phyloP scores from a whole-genome alignment of 2,797 vertebrate genomes.

The Cygnus olor region DNA sequence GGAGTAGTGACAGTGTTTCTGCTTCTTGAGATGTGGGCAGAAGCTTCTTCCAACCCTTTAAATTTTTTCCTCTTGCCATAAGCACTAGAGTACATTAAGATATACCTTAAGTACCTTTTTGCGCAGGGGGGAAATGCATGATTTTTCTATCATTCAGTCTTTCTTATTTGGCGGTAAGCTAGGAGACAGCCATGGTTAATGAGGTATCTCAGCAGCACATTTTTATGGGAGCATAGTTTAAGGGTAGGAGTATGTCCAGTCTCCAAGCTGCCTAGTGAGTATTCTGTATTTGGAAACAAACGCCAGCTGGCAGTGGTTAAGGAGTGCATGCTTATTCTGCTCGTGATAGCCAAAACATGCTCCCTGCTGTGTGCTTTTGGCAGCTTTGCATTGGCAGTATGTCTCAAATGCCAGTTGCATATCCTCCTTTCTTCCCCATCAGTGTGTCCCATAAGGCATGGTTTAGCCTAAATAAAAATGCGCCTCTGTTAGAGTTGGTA shows the following conservation, averaged over 20 bases:
- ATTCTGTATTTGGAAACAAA: constrained; percentile 44
- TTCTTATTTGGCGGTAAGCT: constrained; percentile 19
- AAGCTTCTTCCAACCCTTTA: background rate
- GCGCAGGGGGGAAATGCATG: background rate
- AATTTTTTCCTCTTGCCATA: background rate
- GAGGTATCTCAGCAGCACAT: background rate
- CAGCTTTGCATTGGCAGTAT: constrained; percentile 51
- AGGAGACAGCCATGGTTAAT: constrained; percentile 11
- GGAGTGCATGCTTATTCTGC: constrained; percentile 57
- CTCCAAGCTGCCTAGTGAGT: constrained; percentile 53
- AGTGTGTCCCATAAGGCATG: constrained; percentile 28
- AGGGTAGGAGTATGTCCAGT: constrained; percentile 56
- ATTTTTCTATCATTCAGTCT: constrained; percentile 5
- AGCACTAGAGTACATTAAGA: background rate
- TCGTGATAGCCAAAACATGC: constrained; percentile 65
- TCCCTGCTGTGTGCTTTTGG: constrained; percentile 67
- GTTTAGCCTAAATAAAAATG: constrained; percentile 47
- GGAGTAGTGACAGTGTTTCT: background rate
- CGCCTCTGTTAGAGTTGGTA: background rate
- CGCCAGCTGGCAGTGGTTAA: constrained; percentile 66
- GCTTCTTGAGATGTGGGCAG: background rate
- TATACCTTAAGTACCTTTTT: background rate
- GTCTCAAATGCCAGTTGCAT: constrained; percentile 56
- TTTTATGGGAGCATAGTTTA: constrained; percentile 41
- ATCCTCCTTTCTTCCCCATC: constrained; percentile 49